Evolutionary conservation across 2,888 invertebrate species (phyloP).

Genomic region (Oscheius myriophilus): DNA sequence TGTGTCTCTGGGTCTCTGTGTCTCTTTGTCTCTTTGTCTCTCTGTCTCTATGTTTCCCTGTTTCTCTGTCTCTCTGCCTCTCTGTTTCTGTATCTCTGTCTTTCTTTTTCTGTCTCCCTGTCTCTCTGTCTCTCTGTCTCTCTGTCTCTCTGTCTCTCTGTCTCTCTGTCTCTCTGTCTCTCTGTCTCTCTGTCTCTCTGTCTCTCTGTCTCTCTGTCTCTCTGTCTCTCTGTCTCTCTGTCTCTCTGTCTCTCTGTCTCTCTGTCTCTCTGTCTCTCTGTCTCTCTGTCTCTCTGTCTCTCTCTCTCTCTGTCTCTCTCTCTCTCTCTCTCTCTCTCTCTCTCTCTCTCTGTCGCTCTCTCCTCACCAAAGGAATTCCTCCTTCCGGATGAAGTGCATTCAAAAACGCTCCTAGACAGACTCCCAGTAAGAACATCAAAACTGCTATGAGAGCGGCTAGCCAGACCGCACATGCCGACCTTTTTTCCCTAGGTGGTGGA

Average conservation of each 20-base stretch:
- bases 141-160: slow-evolving; percentile 2
- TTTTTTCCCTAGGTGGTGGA: not conserved
- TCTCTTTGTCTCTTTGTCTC: no score
- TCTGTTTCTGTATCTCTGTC: no score
- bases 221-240: not conserved
- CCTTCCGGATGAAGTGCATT: slow-evolving; percentile 40
- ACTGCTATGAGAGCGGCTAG: slow-evolving; percentile 24
- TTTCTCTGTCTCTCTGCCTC: no score
- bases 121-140: no score
- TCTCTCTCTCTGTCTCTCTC: not conserved
- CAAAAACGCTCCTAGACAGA: slow-evolving; percentile 48
- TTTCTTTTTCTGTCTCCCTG: no score
- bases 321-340: not conserved
- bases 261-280: slow-evolving; percentile 3
- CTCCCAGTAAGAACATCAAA: slow-evolving; percentile 47
- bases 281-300: not conserved
- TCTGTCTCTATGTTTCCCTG: no score
- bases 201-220: not conserved
- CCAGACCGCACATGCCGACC: slow-evolving; percentile 12
- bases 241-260: not conserved
- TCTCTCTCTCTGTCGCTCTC: not conserved
- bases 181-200: not conserved
- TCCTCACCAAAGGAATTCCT: slow-evolving; percentile 31
- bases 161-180: not conserved
- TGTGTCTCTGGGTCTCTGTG: no score